phyloP scores from a whole-genome alignment of 1,140 invertebrate species.

The Zaprionus taronus region DNA sequence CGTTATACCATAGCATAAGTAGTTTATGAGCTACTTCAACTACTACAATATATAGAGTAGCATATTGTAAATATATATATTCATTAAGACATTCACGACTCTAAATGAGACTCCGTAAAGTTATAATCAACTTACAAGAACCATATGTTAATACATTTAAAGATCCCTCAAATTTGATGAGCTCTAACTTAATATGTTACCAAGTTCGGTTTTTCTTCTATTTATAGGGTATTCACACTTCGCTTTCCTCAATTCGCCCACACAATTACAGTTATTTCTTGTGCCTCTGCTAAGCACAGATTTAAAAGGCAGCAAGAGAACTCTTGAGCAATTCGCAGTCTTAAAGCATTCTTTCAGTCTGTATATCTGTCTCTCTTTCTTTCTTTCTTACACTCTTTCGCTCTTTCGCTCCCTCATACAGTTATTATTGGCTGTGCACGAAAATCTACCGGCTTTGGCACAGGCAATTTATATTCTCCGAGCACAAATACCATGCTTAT shows the following conservation, averaged over 20 bases:
- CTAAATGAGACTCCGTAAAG: no score
- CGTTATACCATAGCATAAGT: neutral
- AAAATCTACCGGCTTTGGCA: constrained; percentile 19
- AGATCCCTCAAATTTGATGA: neutral
- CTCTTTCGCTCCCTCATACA: neutral
- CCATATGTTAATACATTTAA: neutral
- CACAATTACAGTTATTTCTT: constrained; percentile 10
- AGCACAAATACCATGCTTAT: constrained; percentile 50
- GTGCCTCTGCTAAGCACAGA: neutral
- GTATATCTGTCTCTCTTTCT: neutral
- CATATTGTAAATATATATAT: neutral
- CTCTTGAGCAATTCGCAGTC: constrained; percentile 7
- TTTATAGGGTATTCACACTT: neutral
- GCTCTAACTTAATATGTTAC: neutral
- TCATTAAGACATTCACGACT: no score
- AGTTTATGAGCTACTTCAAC: neutral
- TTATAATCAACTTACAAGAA: neutral
- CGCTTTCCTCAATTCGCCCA: neutral
- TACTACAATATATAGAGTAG: neutral
- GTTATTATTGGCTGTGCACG: constrained; percentile 30
- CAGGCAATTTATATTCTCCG: constrained; percentile 46
- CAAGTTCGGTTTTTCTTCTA: neutral
- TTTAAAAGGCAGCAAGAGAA: constrained; percentile 13
- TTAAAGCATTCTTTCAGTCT: constrained; percentile 20
- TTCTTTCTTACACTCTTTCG: neutral